Evolutionary conservation across 2,113 vertebrate species (phyloP).

Genomic region (Megaceryle maxima): DNA sequence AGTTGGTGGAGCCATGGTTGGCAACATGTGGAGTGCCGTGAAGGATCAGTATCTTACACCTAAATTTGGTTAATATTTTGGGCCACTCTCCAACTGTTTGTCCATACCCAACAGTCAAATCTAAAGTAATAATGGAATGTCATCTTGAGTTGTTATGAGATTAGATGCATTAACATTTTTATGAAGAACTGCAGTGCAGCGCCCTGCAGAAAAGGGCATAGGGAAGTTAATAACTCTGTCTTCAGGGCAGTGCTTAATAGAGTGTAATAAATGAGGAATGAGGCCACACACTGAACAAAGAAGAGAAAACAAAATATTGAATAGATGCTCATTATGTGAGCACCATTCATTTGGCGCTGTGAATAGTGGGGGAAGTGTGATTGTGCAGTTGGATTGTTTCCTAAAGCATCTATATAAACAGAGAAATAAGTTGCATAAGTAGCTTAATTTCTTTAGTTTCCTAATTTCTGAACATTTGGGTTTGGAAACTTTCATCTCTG

Average conservation of each 20-base stretch:
- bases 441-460: background rate
- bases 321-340: constrained; percentile 19
- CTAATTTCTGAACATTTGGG: background rate
- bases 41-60: background rate
- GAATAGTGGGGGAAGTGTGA: background rate
- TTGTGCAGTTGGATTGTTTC: constrained; percentile 5
- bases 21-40: background rate
- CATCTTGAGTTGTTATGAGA: background rate
- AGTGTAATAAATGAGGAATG: constrained; percentile 21
- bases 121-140: background rate
- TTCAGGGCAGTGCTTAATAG: background rate
- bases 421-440: background rate
- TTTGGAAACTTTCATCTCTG: background rate
- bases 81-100: background rate
- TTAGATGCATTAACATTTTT: background rate
- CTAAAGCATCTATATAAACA: background rate
- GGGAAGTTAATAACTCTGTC: background rate
- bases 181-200: background rate
- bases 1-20: background rate
- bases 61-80: background rate
- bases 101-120: background rate
- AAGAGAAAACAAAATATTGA: constrained; percentile 51
- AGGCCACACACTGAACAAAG: constrained; percentile 21
- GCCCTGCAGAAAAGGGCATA: background rate
- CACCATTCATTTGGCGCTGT: background rate